Evolutionary conservation across 2,113 vertebrate genomes (phyloP).

Genomic region (Sprattus sprattus): DNA sequence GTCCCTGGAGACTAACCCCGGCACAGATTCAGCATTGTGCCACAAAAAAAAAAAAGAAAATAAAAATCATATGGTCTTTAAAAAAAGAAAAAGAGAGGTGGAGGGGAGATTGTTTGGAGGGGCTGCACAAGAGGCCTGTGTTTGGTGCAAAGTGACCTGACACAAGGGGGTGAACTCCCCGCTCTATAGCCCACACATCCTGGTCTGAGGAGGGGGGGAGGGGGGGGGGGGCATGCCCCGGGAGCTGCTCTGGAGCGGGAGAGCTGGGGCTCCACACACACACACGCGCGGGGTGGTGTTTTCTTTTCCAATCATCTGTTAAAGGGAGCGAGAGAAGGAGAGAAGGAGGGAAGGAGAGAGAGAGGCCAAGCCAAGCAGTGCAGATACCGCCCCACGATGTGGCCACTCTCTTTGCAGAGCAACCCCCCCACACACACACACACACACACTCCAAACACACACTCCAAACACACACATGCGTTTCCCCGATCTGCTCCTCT

Average conservation of each 20-base stretch:
- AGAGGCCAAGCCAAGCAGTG: conserved; percentile 1
- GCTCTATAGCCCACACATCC: conserved; percentile 35
- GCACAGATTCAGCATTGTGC: conserved; percentile 37
- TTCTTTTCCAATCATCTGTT: conserved; percentile 49
- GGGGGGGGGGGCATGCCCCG: conserved; percentile 13
- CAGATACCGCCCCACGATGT: background rate
- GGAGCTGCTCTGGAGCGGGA: background rate
- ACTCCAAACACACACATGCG: background rate
- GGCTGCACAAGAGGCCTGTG: conserved; percentile 40
- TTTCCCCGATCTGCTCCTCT: background rate
- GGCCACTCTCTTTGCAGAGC: background rate
- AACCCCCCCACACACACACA: background rate
- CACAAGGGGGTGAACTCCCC: conserved; percentile 33
- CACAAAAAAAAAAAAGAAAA: background rate
- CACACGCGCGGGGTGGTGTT: too few relatives aligned
- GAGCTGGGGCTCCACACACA: conserved; percentile 33
- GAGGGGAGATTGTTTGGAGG: conserved; percentile 27
- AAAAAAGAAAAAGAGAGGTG: conserved; percentile 17
- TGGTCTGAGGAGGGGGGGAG: conserved; percentile 12
- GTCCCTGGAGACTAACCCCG: conserved; percentile 19
- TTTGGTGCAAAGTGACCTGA: conserved; percentile 42
- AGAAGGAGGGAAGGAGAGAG: background rate
- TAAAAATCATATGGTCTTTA: background rate
- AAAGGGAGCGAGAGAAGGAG: conserved; percentile 24
- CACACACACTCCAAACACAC: background rate